Percentiles rank a stretch among this genome's conserved stretches.
phyloP scores from a whole-genome alignment of 1,140 invertebrate species.

The Drosophila nigrodunni region DNA sequence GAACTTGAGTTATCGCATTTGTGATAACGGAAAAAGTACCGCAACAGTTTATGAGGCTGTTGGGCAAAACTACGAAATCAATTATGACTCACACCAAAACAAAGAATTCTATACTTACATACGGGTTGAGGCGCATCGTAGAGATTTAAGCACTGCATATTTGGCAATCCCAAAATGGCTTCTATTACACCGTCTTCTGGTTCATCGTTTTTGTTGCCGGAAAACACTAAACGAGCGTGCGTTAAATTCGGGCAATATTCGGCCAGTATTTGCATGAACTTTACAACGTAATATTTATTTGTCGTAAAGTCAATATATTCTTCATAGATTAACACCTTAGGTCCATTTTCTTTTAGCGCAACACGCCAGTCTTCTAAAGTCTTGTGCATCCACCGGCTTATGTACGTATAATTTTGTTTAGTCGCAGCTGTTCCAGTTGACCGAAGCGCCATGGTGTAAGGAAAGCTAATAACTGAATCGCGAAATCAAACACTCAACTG shows the following conservation, averaged over 20 bases:
- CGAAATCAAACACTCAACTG: neutral
- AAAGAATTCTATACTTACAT: slow-evolving; percentile 11
- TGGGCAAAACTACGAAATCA: neutral
- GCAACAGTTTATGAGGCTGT: neutral
- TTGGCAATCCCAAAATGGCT: neutral
- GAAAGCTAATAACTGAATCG: neutral
- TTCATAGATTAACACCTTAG: slow-evolving; percentile 11
- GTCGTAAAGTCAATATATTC: slow-evolving; percentile 30
- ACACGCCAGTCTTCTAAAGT: slow-evolving; percentile 17
- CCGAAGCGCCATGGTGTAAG: slow-evolving; percentile 1
- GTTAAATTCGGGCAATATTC: slow-evolving; percentile 20
- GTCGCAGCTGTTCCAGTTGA: neutral
- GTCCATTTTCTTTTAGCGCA: neutral
- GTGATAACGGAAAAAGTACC: neutral
- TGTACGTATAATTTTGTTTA: slow-evolving; percentile 9
- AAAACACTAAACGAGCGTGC: slow-evolving; percentile 27
- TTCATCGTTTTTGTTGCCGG: neutral
- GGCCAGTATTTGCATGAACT: slow-evolving; percentile 6
- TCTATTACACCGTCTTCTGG: slow-evolving; percentile 10
- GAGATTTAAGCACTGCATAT: slow-evolving; percentile 18
- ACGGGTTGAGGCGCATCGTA: neutral
- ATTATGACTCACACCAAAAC: neutral
- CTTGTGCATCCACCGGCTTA: slow-evolving; percentile 31
- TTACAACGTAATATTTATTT: neutral
- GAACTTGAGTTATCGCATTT: neutral